Evolutionary conservation across 2,113 vertebrate species (phyloP), one percentile per base, ranked within the genome.

Genomic region (Poecile atricapillus): DNA sequence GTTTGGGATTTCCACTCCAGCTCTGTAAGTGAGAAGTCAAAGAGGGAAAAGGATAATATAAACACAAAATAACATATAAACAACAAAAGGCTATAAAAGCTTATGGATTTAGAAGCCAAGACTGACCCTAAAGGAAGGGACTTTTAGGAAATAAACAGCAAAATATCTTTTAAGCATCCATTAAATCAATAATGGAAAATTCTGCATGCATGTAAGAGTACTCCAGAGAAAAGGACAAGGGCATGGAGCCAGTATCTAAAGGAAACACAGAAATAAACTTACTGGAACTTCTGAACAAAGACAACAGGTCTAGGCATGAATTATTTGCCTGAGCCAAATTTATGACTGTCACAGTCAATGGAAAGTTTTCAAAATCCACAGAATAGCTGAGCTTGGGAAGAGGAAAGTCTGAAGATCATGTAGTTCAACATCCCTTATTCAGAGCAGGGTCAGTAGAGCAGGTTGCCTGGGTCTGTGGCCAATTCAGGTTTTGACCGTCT

Each of bases 241-340:
- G 83, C 90, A 88, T 13, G 4, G 47, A 93, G 82, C 90, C 95
- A 95, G 43, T 11, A 88, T 39, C 63, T 83, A 80, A 87, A 84
- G 63, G 75, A 90, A 94, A 59, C 13, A 69, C 59, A 43, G 37
- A 46, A 76, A 58, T 28, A 85, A 96, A 52, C 28, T 96, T 94
- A 92, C 91, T 78, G 91, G 86, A 94, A 94, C 24, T 81, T 91
- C 46, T 90, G 59, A 76, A 76, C 6, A 17, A 95, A 70, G 56
- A 67, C 23, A 88, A 87, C 94, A 93, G 59, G 90, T 77, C 69
- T 67, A 77, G 75, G 59, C 91, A 86, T 28, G 85, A 95, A 65
- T 83, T 52, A 64, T 46, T 85, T 90, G 23, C 64, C 58, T 74
- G 80, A 65, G 58, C 68, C 71, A 76, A 80, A 90, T 70, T 85